Evolutionary conservation across 2,113 vertebrate species (phyloP), one percentile per base, ranked within the genome.

Genomic region (Galbula dea): DNA sequence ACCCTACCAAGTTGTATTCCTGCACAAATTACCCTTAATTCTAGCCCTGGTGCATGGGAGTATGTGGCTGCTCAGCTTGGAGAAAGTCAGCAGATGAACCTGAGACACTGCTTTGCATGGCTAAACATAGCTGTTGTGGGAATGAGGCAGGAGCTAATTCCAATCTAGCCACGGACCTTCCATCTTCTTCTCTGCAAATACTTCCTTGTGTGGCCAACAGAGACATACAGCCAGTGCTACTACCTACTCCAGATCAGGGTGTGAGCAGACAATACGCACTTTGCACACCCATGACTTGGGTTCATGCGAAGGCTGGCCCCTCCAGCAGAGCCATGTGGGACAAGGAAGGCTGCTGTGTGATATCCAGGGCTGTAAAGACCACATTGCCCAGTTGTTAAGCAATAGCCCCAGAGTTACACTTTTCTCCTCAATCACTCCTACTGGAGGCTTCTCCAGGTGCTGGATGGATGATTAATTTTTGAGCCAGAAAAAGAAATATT

Each of bases 341-440:
- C 6, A 34, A 30, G 17, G 21, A 22, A 88, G 48, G 32, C 16
- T 68, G 32, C 10, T 1, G 2, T 2, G 1, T 1, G 22, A 8
- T 15, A 10, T 10, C 30, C 15, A 57, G 9, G 9, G 15, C 17
- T n/a, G 7, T 13, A 18, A 14, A 8, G 16, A 63, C 20, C 39
- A 8, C 4, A 0, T 11, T 41, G 9, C 11, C 39, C n/a, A 11
- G 4, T 2, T 19, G 16, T 20, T 24, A 30, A 62, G 15, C 34
- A 45, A 1, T 1, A 66, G 24, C 29, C 19, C 15, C 36, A 39
- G 36, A 30, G n/a, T 21, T 9, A 15, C 10, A 3, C 2, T 79
- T 63, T 20, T 6, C 20, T 49, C 52, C 58, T 41, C 4, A 10
- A 1, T 23, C 27, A 8, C 52, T 55, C 32, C 52, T 37, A 7